Percentiles rank a stretch among this genome's conserved stretches.
These are phyloP conservation scores for Dipodomys ordii DNA, from an alignment of 2,113 vertebrate species.

Conservation along the genomic window DNA sequence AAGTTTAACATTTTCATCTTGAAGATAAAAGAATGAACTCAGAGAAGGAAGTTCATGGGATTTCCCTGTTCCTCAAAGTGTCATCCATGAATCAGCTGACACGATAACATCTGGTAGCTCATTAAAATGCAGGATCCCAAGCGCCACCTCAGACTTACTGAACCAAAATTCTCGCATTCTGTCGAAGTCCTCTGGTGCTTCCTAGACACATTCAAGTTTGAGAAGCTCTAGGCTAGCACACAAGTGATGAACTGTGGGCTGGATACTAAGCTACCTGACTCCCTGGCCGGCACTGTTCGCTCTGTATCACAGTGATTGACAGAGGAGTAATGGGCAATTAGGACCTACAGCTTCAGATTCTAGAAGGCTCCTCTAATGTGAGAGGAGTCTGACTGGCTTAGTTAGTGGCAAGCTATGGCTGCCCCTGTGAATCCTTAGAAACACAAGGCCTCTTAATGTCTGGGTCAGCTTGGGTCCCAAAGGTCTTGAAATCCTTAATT, in stretches of 20 bases:
- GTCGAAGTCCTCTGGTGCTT: background rate
- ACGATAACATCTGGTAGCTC: background rate
- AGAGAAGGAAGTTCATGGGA: background rate
- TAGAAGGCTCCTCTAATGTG: background rate
- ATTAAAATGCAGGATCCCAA: constrained; percentile 27
- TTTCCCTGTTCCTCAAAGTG: background rate
- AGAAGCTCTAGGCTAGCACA: background rate
- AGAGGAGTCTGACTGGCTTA: background rate
- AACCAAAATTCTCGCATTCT: constrained; percentile 9
- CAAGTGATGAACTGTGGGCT: background rate
- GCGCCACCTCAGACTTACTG: background rate
- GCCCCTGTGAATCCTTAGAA: background rate
- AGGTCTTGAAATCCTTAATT: constrained; percentile 62
- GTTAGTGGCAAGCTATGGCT: background rate
- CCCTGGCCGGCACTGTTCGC: background rate
- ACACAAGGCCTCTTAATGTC: background rate
- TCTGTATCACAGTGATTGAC: background rate
- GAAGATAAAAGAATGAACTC: constrained; percentile 12
- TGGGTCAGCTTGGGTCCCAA: constrained; percentile 49
- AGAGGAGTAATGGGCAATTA: background rate
- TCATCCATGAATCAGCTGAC: background rate
- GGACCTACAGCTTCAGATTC: background rate
- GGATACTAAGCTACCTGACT: background rate
- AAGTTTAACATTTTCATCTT: background rate
- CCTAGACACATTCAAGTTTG: background rate